These are phyloP conservation scores for Thalassoma bifasciatum DNA, from an alignment of 2,113 vertebrate species.

Conservation along the genomic window DNA sequence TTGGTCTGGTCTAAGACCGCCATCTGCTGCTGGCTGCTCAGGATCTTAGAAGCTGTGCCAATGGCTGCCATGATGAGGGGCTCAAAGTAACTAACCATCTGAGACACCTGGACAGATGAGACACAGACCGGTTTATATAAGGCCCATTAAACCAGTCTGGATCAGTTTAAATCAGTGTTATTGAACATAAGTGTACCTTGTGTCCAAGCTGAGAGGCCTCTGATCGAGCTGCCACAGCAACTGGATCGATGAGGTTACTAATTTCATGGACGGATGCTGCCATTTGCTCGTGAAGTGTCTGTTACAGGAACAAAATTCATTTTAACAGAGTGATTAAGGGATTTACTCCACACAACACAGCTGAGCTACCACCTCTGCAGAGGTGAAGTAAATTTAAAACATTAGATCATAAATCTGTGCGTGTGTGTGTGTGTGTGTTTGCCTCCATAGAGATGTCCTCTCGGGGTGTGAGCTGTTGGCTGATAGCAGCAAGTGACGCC, in stretches of 20 bases:
- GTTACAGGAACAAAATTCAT: slow-evolving; percentile 20
- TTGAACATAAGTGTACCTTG: slow-evolving; percentile 85
- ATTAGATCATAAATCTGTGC: neutral
- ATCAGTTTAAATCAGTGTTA: neutral
- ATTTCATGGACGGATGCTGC: slow-evolving; percentile 97
- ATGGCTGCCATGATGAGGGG: slow-evolving; percentile 93
- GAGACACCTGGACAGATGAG: slow-evolving; percentile 87
- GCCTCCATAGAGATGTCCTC: slow-evolving; percentile 98
- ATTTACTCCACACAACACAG: too few relatives aligned
- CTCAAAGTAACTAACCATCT: slow-evolving; percentile 98
- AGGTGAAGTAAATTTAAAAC: too few relatives aligned
- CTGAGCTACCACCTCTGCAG: too few relatives aligned
- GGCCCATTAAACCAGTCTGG: neutral
- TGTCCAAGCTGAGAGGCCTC: slow-evolving; percentile 97
- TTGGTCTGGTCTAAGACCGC: slow-evolving; percentile 98
- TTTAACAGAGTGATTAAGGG: too few relatives aligned
- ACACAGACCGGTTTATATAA: neutral
- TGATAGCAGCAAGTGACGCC: slow-evolving; percentile 95
- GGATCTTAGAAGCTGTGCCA: slow-evolving; percentile 92
- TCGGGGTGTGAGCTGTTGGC: slow-evolving; percentile 93
- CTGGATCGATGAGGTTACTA: slow-evolving; percentile 93
- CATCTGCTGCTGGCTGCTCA: slow-evolving; percentile 99
- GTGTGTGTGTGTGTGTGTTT: neutral
- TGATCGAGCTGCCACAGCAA: slow-evolving; percentile 89
- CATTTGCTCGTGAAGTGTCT: slow-evolving; percentile 98